Conservation (phyloP, 2,888 invertebrate species). For the Dynastes grantii region DNA sequence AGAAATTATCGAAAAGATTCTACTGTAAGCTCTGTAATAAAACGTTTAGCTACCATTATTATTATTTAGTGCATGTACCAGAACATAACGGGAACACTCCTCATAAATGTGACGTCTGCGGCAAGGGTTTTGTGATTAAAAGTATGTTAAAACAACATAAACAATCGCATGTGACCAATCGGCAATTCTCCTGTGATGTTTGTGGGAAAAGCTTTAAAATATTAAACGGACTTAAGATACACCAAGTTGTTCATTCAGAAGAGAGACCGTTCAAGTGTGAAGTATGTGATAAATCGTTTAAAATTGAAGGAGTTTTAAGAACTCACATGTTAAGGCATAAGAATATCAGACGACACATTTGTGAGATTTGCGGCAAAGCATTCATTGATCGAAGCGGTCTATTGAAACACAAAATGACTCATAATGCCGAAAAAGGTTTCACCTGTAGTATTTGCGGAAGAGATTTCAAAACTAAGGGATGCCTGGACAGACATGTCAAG, state of each 20-base stretch:
- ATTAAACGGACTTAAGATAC: not conserved
- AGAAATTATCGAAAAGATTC: constrained; percentile 17
- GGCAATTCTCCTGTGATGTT: constrained; percentile 24
- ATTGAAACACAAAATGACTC: constrained; percentile 3
- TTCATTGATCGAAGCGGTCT: not conserved
- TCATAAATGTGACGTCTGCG: constrained; percentile 30
- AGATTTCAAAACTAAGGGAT: not conserved
- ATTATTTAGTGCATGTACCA: constrained; percentile 12
- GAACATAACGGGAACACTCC: constrained; percentile 23
- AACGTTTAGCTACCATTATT: constrained; percentile 25
- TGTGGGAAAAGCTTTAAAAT: constrained; percentile 25
- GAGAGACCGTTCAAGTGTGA: constrained; percentile 22
- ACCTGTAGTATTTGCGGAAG: constrained; percentile 1
- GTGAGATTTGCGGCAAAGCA: constrained; percentile 31
- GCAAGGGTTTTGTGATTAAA: not conserved
- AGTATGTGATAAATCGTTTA: constrained; percentile 39
- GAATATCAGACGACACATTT: constrained; percentile 11
- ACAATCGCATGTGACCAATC: constrained; percentile 19
- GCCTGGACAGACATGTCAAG: constrained; percentile 15
- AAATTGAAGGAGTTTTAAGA: not conserved
- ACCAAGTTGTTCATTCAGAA: constrained; percentile 4
- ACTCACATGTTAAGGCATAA: constrained; percentile 24
- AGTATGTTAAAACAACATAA: constrained; percentile 23
- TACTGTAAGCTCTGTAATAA: constrained; percentile 18
- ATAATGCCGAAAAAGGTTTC: constrained; percentile 11